Conservation (phyloP, 1,140 invertebrate genomes). For the Pseudomyrmex concolor region DNA sequence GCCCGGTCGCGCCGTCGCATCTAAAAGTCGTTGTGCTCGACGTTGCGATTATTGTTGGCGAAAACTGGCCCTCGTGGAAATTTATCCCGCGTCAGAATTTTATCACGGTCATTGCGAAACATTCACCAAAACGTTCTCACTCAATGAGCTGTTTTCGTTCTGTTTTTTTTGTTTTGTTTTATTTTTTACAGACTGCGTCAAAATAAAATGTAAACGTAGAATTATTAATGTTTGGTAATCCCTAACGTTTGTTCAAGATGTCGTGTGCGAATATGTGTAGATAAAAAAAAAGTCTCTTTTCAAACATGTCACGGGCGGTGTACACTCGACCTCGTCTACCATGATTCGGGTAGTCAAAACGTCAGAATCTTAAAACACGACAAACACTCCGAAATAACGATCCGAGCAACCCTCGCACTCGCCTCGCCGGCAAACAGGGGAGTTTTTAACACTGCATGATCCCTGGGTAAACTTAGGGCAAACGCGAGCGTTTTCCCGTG, state of each 20-base stretch:
- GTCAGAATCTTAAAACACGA: constrained; percentile 81
- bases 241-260: background rate
- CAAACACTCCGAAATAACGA: constrained; percentile 81
- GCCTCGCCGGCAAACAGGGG: constrained; percentile 79
- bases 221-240: background rate
- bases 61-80: constrained; percentile 19
- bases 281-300: constrained; percentile 3
- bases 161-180: background rate
- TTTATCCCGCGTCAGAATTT: constrained; percentile 21
- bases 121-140: background rate
- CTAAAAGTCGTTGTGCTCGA: constrained; percentile 55
- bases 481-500: constrained; percentile 58
- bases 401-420: constrained; percentile 75
- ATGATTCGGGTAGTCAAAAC: constrained; percentile 79
- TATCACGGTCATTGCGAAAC: constrained; percentile 12
- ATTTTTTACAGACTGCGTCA: background rate
- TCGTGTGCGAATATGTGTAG: background rate
- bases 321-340: constrained; percentile 42
- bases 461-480: constrained; percentile 78
- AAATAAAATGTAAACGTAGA: background rate
- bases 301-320: constrained; percentile 37
- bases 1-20: constrained; percentile 40
- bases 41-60: constrained; percentile 61
- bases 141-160: background rate
- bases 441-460: constrained; percentile 82